Evolutionary conservation across 2,888 invertebrate genomes (phyloP).

Genomic region (Rhamphomyia laevipes): DNA sequence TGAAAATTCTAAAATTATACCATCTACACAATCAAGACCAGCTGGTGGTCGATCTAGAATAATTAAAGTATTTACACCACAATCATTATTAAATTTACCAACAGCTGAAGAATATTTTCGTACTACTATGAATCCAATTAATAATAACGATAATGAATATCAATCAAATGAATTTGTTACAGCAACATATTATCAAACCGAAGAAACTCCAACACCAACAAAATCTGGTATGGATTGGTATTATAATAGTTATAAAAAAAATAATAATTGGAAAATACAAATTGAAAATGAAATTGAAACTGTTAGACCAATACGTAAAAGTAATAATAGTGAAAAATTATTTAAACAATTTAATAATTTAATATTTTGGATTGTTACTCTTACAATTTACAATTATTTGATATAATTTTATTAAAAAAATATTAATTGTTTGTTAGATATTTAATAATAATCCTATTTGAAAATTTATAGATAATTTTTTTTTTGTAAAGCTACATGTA

Average conservation of each 20-base stretch:
- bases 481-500: too few relatives aligned
- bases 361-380: too few relatives aligned
- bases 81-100: conserved; percentile 27
- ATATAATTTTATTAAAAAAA: too few relatives aligned
- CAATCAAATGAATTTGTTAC: conserved; percentile 15
- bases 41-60: conserved; percentile 41
- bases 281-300: too few relatives aligned
- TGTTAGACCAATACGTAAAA: too few relatives aligned
- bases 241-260: conserved; percentile 56
- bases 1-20: not conserved
- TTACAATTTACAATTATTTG: too few relatives aligned
- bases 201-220: conserved; percentile 26
- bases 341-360: too few relatives aligned
- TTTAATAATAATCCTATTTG: too few relatives aligned
- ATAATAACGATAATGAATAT: conserved; percentile 11
- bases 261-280: not conserved
- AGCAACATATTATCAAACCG: conserved; percentile 38
- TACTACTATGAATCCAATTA: conserved; percentile 16
- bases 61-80: conserved; percentile 43
- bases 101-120: conserved; percentile 35
- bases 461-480: too few relatives aligned
- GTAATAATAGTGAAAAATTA: too few relatives aligned
- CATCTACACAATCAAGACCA: not conserved
- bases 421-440: too few relatives aligned
- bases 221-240: conserved; percentile 61